Conservation (phyloP, 2,113 vertebrate genomes). For the Gambusia holbrooki region DNA sequence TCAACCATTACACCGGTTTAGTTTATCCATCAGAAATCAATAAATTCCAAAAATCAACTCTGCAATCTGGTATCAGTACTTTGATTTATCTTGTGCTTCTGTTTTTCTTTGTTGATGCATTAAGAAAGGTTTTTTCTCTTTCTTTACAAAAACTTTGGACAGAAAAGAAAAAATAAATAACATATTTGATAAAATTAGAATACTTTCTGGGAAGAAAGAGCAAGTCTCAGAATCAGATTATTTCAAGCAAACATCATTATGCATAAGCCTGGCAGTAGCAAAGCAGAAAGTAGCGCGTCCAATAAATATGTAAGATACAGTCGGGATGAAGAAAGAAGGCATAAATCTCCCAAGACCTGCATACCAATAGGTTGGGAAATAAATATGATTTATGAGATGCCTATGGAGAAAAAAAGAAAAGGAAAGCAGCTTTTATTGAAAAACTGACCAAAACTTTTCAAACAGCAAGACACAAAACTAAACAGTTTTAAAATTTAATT, state of each 20-base stretch:
- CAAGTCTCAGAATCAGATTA: conserved; percentile 58
- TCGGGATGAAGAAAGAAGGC: conserved; percentile 20
- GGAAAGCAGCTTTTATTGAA: conserved; percentile 2
- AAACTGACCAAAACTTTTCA: conserved; percentile 5
- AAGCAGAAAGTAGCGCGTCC: conserved; percentile 26
- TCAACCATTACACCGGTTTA: too few species aligned
- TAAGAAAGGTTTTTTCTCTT: conserved; percentile 2
- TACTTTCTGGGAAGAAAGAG: conserved; percentile 34
- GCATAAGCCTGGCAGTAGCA: conserved; percentile 52
- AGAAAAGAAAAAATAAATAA: not conserved
- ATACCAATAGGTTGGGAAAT: conserved; percentile 54
- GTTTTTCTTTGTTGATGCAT: not conserved
- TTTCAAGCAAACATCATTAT: conserved; percentile 53
- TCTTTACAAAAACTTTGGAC: conserved; percentile 33
- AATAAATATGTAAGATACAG: conserved; percentile 58
- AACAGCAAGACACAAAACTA: conserved; percentile 10
- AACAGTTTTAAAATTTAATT: not conserved
- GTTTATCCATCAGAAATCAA: too few species aligned
- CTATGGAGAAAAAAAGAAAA: conserved; percentile 13
- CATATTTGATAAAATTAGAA: conserved; percentile 48
- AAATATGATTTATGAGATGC: conserved; percentile 28
- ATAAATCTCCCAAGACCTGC: conserved; percentile 45
- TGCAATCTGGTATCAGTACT: not conserved
- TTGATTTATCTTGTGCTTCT: not conserved
- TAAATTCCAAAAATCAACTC: not conserved